Evolutionary conservation across 2,113 vertebrate species (phyloP).

Genomic region (Apus apus): DNA sequence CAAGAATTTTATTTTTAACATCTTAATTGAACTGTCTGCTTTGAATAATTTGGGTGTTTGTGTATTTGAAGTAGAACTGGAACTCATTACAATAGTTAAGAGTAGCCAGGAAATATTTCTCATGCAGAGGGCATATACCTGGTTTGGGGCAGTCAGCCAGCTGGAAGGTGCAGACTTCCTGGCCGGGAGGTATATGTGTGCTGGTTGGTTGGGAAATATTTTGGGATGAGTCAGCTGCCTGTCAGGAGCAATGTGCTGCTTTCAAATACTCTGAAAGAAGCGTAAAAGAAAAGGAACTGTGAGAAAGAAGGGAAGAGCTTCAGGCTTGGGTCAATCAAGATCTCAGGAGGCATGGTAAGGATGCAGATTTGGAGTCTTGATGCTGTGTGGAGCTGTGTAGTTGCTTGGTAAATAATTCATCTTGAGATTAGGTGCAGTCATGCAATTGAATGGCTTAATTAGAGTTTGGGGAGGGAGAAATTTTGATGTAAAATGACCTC

Average conservation of each 20-base stretch:
- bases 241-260: neutral
- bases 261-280: neutral
- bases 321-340: rapidly evolving
- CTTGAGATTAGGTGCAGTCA: neutral
- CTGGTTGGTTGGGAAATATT: constrained; percentile 32
- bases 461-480: neutral
- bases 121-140: constrained; percentile 34
- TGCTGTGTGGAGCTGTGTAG: neutral
- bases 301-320: neutral
- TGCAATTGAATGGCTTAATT: neutral
- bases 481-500: neutral
- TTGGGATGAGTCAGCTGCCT: constrained; percentile 7
- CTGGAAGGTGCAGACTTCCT: constrained; percentile 56
- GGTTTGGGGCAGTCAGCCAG: constrained; percentile 21
- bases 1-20: neutral
- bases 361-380: neutral
- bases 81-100: neutral
- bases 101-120: constrained; percentile 20
- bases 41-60: neutral
- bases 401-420: neutral
- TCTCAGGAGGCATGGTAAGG: neutral
- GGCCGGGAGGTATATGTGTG: neutral
- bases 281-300: neutral
- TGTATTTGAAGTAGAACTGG: neutral
- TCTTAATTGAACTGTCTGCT: neutral